phyloP scores from a whole-genome alignment of 2,113 vertebrate species.

The Cryptoleucopteryx plumbea region DNA sequence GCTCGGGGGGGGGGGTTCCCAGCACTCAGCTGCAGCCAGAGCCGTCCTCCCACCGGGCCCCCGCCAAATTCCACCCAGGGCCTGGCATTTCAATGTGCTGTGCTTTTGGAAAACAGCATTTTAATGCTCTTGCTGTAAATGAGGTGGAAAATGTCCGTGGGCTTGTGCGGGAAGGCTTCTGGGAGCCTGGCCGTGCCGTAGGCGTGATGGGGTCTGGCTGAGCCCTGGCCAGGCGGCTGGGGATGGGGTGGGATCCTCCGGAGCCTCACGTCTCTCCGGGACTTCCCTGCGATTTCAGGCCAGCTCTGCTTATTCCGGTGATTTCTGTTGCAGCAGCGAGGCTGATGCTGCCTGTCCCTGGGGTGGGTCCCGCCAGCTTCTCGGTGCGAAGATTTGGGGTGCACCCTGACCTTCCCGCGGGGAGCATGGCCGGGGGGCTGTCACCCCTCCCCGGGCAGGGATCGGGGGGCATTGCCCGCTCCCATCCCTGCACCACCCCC shows the following conservation, averaged over 20 bases:
- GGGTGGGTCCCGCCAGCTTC: not conserved
- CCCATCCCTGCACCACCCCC: not conserved
- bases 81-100: slow-evolving; percentile 4
- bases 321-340: not conserved
- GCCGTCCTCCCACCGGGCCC: not conserved
- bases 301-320: not conserved
- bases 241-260: not conserved
- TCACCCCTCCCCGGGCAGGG: not conserved
- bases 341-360: not conserved
- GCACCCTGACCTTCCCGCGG: not conserved
- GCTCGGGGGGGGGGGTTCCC: fast-evolving
- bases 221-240: not conserved
- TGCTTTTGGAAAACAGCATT: not conserved
- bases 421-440: fast-evolving
- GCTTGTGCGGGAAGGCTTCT: not conserved
- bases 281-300: not conserved
- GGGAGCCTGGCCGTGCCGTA: not conserved
- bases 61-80: not conserved
- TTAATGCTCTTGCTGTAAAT: not conserved
- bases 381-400: fast-evolving
- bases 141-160: not conserved
- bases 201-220: not conserved
- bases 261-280: fast-evolving
- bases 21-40: not conserved
- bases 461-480: not conserved